Evolutionary conservation across 2,113 vertebrate genomes (phyloP).

Genomic region (Rhabdomys dilectus): DNA sequence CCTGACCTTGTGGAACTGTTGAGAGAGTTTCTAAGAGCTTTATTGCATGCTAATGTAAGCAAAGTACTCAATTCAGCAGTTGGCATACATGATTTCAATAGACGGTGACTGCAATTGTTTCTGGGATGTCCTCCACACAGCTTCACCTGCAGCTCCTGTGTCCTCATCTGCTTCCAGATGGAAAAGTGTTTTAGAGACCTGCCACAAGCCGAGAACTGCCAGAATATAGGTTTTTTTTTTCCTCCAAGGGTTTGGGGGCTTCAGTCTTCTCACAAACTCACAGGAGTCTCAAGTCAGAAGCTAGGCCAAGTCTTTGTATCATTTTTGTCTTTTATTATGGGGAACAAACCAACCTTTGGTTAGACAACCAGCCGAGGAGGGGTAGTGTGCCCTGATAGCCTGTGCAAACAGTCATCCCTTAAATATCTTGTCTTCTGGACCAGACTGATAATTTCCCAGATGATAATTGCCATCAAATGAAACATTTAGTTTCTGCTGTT

Average conservation of each 20-base stretch:
- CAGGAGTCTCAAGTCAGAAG: not conserved
- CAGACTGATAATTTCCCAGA: not conserved
- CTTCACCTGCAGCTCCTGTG: rapidly evolving
- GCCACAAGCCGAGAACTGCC: not conserved
- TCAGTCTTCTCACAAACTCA: not conserved
- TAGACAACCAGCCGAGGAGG: not conserved
- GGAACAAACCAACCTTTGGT: not conserved
- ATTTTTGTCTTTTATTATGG: not conserved
- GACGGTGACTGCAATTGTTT: not conserved
- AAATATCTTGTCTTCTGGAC: not conserved
- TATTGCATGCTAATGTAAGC: not conserved
- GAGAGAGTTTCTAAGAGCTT: not conserved
- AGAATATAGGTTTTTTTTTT: not conserved
- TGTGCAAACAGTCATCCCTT: not conserved
- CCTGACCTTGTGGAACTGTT: not conserved
- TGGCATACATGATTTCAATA: not conserved
- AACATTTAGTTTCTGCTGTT: not conserved
- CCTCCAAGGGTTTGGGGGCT: not conserved
- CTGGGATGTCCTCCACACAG: not conserved
- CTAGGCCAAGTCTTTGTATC: not conserved
- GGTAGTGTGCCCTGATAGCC: not conserved
- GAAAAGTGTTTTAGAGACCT: not conserved
- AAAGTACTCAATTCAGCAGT: not conserved
- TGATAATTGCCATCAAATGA: not conserved
- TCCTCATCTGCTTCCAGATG: not conserved